Evolutionary conservation across 1,140 invertebrate species (phyloP), one percentile per base, ranked within the genome.

Genomic region (Eciton burchellii): DNA sequence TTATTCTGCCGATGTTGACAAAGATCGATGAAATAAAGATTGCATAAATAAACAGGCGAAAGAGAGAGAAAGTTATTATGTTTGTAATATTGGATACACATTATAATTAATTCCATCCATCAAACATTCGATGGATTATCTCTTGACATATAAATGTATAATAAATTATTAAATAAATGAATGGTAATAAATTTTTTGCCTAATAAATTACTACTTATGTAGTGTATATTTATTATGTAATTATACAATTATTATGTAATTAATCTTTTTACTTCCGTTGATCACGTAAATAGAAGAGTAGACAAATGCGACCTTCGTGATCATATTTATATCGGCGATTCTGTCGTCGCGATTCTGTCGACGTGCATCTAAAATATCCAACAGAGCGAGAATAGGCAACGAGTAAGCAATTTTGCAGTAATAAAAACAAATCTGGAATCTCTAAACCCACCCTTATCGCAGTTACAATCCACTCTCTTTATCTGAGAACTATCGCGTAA

Each of bases 161-260:
- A 56, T 59, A 73, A 73, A 73, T 62, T 43, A 73, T 74, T 74
- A 74, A 74, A 47, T 47, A 62, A 47, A 71, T 21, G n/a, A 71
- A 14, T 62, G 2, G 24, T 29, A 74, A 29, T 62, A 6, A 60
- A 11, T 60, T 74, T 62, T 62, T 45, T 73, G 29, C 16, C 16
- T 59, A 12, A 57, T 71, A 21, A 62, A 47, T 74, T 62, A 62
- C 8, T 62, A 11, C 0, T 47, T 73, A 52, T 70, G 29, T 0
- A 29, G 52, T 35, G 6, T 35, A 35, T 35, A 54, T 52, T 52
- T 29, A n/a, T n/a, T n/a, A n/a, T n/a, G n/a, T n/a, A n/a, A n/a
- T n/a, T n/a, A n/a, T n/a, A n/a, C n/a, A n/a, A n/a, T n/a, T n/a
- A n/a, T n/a, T n/a, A n/a, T n/a, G n/a, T n/a, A n/a, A n/a, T n/a